Conservation (phyloP, 1,140 invertebrate genomes). For the Ganaspis sp. region DNA sequence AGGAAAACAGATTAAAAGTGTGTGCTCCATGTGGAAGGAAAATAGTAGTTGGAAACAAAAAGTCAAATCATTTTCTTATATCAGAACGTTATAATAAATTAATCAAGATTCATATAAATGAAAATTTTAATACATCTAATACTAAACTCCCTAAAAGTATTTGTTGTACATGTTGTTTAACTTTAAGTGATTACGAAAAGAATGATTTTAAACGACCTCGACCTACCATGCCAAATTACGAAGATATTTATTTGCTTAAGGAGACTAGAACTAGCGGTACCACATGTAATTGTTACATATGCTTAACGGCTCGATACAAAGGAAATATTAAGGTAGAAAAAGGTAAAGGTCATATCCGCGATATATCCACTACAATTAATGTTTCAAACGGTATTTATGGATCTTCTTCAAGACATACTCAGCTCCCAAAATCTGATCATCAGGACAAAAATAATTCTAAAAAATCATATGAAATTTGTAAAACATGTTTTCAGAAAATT, state of each 20-base stretch:
- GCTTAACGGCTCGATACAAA: not conserved
- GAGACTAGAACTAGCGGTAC: not conserved
- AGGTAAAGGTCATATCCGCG: not conserved
- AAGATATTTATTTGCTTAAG: not conserved
- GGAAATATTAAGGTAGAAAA: not conserved
- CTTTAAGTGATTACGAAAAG: not conserved
- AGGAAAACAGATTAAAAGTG: not conserved
- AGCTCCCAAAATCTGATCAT: not conserved
- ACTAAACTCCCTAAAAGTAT: not conserved
- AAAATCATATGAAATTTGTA: conserved; percentile 2
- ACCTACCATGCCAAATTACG: not conserved
- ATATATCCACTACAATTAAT: not conserved
- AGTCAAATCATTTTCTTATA: not conserved
- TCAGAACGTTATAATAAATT: not conserved
- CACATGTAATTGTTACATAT: conserved; percentile 16
- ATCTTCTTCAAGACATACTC: not conserved
- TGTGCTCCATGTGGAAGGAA: not conserved
- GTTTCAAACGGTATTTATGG: not conserved
- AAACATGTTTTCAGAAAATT: not conserved
- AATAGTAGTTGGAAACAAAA: not conserved
- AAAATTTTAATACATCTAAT: not conserved
- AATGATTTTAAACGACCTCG: not conserved
- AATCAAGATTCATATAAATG: not conserved
- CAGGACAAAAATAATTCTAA: not conserved
- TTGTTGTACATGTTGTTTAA: not conserved